These are phyloP conservation scores for Drosophila anomalata DNA, from an alignment of 2,888 invertebrate genomes.

Conservation along the genomic window DNA sequence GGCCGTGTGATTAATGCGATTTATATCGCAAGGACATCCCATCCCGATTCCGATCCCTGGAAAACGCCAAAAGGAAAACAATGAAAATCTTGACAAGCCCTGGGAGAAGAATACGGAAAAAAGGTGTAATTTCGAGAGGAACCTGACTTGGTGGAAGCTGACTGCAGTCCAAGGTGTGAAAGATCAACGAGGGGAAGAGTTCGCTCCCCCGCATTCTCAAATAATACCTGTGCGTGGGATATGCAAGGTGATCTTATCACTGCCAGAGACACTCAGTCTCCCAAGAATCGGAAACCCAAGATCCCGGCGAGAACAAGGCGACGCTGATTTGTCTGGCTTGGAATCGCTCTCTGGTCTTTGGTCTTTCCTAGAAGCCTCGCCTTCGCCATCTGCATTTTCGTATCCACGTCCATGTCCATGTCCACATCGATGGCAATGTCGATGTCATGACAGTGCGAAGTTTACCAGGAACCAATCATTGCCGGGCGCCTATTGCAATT, in stretches of 20 bases:
- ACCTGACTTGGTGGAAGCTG: slow-evolving; percentile 37
- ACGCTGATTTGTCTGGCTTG: slow-evolving; percentile 70
- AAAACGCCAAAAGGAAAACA: slow-evolving; percentile 48
- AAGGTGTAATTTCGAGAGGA: slow-evolving; percentile 30
- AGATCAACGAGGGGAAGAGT: slow-evolving; percentile 47
- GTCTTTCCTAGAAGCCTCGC: slow-evolving; percentile 53
- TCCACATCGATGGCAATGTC: slow-evolving; percentile 33
- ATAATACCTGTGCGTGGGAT: slow-evolving; percentile 44
- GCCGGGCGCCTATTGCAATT: slow-evolving; percentile 63
- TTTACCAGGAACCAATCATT: slow-evolving; percentile 75
- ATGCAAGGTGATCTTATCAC: slow-evolving; percentile 43
- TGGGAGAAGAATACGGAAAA: slow-evolving; percentile 22
- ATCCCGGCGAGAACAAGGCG: slow-evolving; percentile 16
- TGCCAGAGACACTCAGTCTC: slow-evolving; percentile 42
- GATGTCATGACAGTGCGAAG: slow-evolving; percentile 50
- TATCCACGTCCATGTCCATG: slow-evolving; percentile 19
- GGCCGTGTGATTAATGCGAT: slow-evolving; percentile 69
- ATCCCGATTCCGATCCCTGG: slow-evolving; percentile 33
- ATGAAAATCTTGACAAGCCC: slow-evolving; percentile 36
- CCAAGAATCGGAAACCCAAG: slow-evolving; percentile 23
- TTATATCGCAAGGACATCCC: slow-evolving; percentile 62
- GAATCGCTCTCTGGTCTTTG: neutral
- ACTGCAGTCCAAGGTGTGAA: slow-evolving; percentile 57
- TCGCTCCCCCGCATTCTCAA: slow-evolving; percentile 13
- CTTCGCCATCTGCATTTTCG: slow-evolving; percentile 13